Evolutionary conservation across 2,888 invertebrate genomes (phyloP), one percentile per base, ranked within the genome.

Genomic region (Rutpela maculata): DNA sequence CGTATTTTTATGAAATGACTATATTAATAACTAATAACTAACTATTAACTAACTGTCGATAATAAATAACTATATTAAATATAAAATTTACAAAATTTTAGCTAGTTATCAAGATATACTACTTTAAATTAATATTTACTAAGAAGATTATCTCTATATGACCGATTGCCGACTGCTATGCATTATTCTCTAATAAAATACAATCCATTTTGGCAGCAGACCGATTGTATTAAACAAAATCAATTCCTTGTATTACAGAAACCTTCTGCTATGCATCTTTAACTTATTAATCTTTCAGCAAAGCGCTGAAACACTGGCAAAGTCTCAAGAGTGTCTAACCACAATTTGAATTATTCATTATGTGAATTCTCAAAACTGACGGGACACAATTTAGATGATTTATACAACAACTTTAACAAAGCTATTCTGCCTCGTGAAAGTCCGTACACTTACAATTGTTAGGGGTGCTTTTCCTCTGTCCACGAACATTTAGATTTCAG

Each of bases 281-380:
- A 22, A 19, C 55, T 50, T 65, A 17, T 50, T 50, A 50, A 65
- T 18, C 62, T 63, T 63, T 15, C 26, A 31, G 35, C 72, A 18
- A 35, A 26, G n/a, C 43, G 10, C 70, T 63, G 26, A 17, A 75
- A 74, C 70, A 68, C 81, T 81, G 82, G 79, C 80, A 78, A 78
- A 78, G 76, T 81, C 83, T 83, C 83, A 83, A 84, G 81, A 75
- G 80, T 75, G 78, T 76, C 78, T 71, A 50, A 63, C 72, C 72
- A 35, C 72, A 43, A 72, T 74, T 71, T 84, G 82, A 83, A 84
- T 84, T 81, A 84, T 84, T 80, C 80, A 83, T 83, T 75, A 81
- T 78, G 82, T 80, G 79, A 80, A 78, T 80, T 82, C 80, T 79
- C 81, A 80, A 80, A 81, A 82, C 78, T 79, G 82, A 82, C 81